Conservation (phyloP, 2,797 vertebrate genomes). For the Sebastes hopkinsi region DNA sequence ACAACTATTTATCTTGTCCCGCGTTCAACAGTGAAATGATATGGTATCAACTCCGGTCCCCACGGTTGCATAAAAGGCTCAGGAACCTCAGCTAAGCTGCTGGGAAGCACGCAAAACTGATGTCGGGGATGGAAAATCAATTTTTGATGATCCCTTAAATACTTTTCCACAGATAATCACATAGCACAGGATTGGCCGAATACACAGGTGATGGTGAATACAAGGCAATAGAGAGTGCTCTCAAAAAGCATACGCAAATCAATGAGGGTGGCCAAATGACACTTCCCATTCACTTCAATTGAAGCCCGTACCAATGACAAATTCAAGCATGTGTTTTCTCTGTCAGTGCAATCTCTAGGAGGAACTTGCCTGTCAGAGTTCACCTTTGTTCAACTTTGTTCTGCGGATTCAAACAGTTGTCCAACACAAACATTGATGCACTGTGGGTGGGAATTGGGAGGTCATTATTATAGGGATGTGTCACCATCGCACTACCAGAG, state of each 20-base stretch:
- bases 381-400: conserved; percentile 6
- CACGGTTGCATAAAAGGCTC: conserved; percentile 15
- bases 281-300: background rate
- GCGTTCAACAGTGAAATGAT: conserved; percentile 51
- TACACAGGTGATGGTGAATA: background rate
- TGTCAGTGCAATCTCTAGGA: background rate
- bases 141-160: conserved; percentile 26
- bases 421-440: conserved; percentile 40
- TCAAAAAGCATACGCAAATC: background rate
- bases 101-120: conserved; percentile 21
- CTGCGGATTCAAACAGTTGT: background rate
- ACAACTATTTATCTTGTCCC: conserved; percentile 62
- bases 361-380: background rate
- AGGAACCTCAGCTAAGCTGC: conserved; percentile 42
- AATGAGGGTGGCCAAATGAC: background rate
- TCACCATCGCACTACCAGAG: background rate
- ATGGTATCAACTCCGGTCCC: conserved; percentile 35
- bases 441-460: conserved; percentile 15
- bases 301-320: background rate
- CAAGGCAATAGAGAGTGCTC: background rate
- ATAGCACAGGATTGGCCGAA: background rate
- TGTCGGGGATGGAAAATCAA: conserved; percentile 23
- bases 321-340: conserved; percentile 14
- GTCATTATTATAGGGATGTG: conserved; percentile 16
- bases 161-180: conserved; percentile 39